Conservation (phyloP, 2,797 vertebrate species). For the Gobionotothen gibberifrons region DNA sequence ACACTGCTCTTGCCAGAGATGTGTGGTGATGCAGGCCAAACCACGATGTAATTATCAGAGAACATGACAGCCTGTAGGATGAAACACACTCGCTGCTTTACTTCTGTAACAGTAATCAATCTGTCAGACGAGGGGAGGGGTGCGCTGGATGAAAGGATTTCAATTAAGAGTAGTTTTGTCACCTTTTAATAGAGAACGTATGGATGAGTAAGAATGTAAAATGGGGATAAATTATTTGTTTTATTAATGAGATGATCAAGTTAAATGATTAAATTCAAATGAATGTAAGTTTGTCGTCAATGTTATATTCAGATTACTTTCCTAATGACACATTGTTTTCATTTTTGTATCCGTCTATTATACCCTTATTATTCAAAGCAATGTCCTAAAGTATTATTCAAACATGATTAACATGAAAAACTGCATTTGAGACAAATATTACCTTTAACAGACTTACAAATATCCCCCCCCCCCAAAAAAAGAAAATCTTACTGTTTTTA, state of each 20-base stretch:
- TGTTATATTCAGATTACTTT: neutral
- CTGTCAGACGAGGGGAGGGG: conserved; percentile 49
- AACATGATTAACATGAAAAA: neutral
- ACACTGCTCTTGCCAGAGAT: conserved; percentile 81
- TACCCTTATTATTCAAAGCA: neutral
- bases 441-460: conserved; percentile 3
- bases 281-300: neutral
- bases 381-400: neutral
- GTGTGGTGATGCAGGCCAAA: conserved; percentile 78
- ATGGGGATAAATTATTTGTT: conserved; percentile 5
- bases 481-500: neutral
- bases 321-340: no score
- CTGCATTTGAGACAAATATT: neutral
- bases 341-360: neutral
- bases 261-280: neutral
- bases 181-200: neutral
- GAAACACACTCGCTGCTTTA: conserved; percentile 85
- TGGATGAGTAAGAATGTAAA: conserved; percentile 12
- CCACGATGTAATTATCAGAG: conserved; percentile 79
- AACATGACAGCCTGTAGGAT: conserved; percentile 62
- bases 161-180: conserved; percentile 1
- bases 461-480: neutral
- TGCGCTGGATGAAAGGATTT: conserved; percentile 29
- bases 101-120: conserved; percentile 73
- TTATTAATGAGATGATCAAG: neutral